These are phyloP conservation scores for Proctacanthus coquilletti DNA, from an alignment of 1,140 invertebrate genomes.

Conservation along the genomic window DNA sequence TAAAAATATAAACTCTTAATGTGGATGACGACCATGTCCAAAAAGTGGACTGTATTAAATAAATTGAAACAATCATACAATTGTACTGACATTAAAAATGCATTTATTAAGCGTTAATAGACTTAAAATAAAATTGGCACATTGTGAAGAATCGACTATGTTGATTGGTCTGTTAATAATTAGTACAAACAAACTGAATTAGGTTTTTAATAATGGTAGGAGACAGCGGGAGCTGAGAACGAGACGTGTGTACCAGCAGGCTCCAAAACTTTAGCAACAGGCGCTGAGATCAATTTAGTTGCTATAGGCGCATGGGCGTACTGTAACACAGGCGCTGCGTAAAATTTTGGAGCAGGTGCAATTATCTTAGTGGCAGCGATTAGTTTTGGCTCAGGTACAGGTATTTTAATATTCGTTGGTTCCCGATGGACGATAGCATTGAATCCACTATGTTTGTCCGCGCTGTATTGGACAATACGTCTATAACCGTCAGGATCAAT, in stretches of 20 bases:
- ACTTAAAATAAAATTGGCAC: too few species aligned
- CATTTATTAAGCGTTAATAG: too few species aligned
- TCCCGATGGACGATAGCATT: conserved; percentile 47
- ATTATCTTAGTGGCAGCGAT: conserved; percentile 21
- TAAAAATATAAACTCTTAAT: too few species aligned
- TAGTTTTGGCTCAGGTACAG: conserved; percentile 24
- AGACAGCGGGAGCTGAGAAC: conserved; percentile 17
- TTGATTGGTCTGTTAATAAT: too few species aligned
- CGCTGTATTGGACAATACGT: conserved; percentile 55
- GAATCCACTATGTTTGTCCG: conserved; percentile 53
- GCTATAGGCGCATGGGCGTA: conserved; percentile 7
- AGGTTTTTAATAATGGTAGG: conserved; percentile 18
- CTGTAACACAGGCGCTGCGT: conserved; percentile 14
- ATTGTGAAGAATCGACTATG: too few species aligned
- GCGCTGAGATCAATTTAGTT: neutral
- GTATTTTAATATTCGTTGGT: conserved; percentile 31
- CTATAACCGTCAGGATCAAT: conserved; percentile 49
- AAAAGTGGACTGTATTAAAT: too few species aligned
- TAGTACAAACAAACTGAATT: too few species aligned
- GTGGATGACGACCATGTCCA: too few species aligned
- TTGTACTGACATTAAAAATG: too few species aligned
- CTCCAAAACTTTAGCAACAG: conserved; percentile 3
- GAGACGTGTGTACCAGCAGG: conserved; percentile 18
- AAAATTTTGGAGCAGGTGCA: conserved; percentile 14
- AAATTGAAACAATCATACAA: too few species aligned